Conservation (phyloP, 2,113 vertebrate genomes). For the Xenus cinereus region DNA sequence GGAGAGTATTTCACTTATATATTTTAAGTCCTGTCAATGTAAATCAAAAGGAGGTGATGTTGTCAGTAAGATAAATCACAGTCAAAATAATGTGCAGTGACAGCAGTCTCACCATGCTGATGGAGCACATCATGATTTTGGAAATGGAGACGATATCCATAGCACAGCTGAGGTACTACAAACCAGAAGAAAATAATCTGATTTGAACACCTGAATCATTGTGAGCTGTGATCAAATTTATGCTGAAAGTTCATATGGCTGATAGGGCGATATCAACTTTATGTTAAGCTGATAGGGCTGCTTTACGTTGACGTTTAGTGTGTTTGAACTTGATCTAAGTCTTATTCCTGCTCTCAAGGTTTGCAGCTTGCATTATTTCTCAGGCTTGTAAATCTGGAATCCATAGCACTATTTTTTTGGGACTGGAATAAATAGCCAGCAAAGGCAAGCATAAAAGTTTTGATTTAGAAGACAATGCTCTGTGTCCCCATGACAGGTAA, state of each 20-base stretch:
- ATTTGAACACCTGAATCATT: slow-evolving; percentile 20
- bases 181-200: slow-evolving; percentile 18
- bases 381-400: not conserved
- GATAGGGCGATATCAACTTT: not conserved
- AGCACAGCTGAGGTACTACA: not conserved
- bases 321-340: slow-evolving; percentile 19
- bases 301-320: not conserved
- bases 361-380: slow-evolving; percentile 35
- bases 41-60: slow-evolving; percentile 70
- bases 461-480: not conserved
- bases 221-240: slow-evolving; percentile 10
- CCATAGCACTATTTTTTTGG: not conserved
- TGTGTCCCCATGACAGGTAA: not conserved
- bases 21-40: slow-evolving; percentile 69
- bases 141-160: slow-evolving; percentile 8
- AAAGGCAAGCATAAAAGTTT: not conserved
- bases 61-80: slow-evolving; percentile 64
- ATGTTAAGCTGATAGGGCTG: not conserved
- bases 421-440: not conserved
- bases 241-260: slow-evolving; percentile 3
- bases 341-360: not conserved
- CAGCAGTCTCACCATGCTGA: slow-evolving; percentile 31
- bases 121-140: slow-evolving; percentile 8
- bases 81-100: slow-evolving; percentile 49
- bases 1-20: slow-evolving; percentile 71